Evolutionary conservation across 2,888 invertebrate species (phyloP).

Genomic region (Eremobia ochroleuca): DNA sequence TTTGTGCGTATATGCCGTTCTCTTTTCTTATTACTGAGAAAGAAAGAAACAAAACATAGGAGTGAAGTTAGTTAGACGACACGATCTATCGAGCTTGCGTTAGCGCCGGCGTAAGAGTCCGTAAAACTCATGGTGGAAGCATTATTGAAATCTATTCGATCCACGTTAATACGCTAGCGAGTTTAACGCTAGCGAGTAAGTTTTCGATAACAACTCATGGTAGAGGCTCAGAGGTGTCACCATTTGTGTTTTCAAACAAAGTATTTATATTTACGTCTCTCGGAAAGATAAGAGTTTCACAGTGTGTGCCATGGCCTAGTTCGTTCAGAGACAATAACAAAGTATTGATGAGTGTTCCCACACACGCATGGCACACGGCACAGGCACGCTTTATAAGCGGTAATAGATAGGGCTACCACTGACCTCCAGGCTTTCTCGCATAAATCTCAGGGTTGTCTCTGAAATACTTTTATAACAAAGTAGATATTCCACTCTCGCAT

Average conservation of each 20-base stretch:
- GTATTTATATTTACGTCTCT: background rate
- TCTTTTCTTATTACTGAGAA: too few species aligned
- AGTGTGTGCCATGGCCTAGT: background rate
- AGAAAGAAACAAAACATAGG: too few species aligned
- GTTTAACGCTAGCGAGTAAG: too few species aligned
- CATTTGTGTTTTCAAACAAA: background rate
- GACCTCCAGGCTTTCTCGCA: conserved; percentile 11
- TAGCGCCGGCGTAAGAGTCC: too few species aligned
- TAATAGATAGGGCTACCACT: conserved; percentile 14
- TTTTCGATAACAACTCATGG: too few species aligned
- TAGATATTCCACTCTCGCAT: conserved; percentile 12
- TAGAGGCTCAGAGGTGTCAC: background rate
- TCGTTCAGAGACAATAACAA: background rate
- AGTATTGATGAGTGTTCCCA: background rate
- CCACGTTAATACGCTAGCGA: too few species aligned
- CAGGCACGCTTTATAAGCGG: background rate
- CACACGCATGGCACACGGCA: too few species aligned
- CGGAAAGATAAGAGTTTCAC: background rate
- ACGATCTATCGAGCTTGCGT: too few species aligned
- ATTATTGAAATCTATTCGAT: too few species aligned
- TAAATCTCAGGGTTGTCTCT: conserved; percentile 29
- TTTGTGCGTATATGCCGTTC: too few species aligned
- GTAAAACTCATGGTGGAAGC: too few species aligned
- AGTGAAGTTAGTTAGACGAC: too few species aligned
- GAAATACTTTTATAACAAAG: conserved; percentile 17